phyloP scores from a whole-genome alignment of 1,140 invertebrate species.

The Uloborus diversus region DNA sequence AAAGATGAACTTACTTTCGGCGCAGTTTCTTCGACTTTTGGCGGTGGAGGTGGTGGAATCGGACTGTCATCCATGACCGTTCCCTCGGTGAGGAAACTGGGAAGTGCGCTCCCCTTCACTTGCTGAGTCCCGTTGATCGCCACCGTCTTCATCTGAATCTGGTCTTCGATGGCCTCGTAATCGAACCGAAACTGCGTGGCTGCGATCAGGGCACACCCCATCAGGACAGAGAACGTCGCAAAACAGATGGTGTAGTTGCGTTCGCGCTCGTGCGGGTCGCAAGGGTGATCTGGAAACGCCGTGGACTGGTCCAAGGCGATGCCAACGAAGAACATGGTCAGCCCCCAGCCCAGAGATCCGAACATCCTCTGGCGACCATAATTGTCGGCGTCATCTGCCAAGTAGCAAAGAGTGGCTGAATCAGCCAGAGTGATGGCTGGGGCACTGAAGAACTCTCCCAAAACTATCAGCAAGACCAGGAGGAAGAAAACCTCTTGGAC shows the following conservation, averaged over 20 bases:
- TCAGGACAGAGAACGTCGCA: constrained; percentile 95
- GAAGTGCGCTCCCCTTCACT: constrained; percentile 10
- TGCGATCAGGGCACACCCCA: constrained; percentile 92
- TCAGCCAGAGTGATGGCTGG: constrained; percentile 97
- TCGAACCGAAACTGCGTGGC: constrained; percentile 81
- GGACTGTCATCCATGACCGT: constrained; percentile 46
- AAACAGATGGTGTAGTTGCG: constrained; percentile 99
- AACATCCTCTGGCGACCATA: constrained; percentile 99
- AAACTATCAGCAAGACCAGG: constrained; percentile 86
- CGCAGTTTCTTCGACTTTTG: constrained; percentile 5
- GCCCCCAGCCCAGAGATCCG: constrained; percentile 95
- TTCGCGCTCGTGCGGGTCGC: constrained; percentile 85
- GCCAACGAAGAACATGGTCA: constrained; percentile 98
- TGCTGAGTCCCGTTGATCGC: constrained; percentile 6
- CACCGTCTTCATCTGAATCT: constrained; percentile 47
- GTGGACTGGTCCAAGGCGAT: constrained; percentile 97
- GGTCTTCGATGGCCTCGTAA: constrained; percentile 59
- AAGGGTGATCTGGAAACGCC: constrained; percentile 87
- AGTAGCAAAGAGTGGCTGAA: constrained; percentile 86
- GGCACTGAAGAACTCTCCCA: constrained; percentile 95
- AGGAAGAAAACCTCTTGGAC: constrained; percentile 97
- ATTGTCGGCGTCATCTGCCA: constrained; percentile 87
- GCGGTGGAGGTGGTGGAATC: constrained; percentile 27
- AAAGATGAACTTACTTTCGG: constrained; percentile 32
- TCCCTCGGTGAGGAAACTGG: constrained; percentile 47